A percentile compares a stretch with the other conserved stretches of the same genome.
phyloP scores from a whole-genome alignment of 2,113 vertebrate genomes.

The Gadus chalcogrammus region DNA sequence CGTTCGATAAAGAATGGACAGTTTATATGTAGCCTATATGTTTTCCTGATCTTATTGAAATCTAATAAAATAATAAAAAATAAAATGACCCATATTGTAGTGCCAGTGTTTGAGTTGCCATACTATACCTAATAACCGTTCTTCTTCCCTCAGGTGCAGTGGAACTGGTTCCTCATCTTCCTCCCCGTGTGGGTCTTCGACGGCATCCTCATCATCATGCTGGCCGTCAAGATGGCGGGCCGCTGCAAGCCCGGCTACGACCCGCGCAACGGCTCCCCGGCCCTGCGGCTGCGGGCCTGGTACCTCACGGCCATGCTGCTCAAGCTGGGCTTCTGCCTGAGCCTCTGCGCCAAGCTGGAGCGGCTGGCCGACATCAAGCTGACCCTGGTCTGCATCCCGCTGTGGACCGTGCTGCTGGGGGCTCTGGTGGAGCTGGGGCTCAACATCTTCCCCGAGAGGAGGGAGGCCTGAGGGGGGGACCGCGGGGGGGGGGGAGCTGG shows the following conservation, averaged over 20 bases:
- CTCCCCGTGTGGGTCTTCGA: constrained; percentile 95
- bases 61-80: too few species aligned
- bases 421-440: constrained; percentile 86
- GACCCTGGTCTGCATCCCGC: constrained; percentile 85
- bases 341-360: constrained; percentile 87
- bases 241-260: constrained; percentile 89
- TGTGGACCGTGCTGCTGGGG: constrained; percentile 87
- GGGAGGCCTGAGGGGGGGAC: constrained; percentile 42
- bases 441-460: constrained; percentile 82
- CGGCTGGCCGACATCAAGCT: constrained; percentile 80
- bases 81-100: too few species aligned
- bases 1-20: too few species aligned
- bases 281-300: constrained; percentile 87
- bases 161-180: constrained; percentile 98
- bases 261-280: constrained; percentile 84
- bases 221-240: constrained; percentile 90
- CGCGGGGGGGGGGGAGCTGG: too few species aligned
- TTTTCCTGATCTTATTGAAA: too few species aligned
- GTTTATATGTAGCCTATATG: too few species aligned
- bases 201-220: constrained; percentile 88
- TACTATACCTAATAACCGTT: too few species aligned
- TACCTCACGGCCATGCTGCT: constrained; percentile 89
- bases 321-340: constrained; percentile 89
- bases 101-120: too few species aligned
- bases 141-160: constrained; percentile 69